Base-by-base conservation (phyloP, 2,888 invertebrate genomes). In the Ophioninae sp. region DNA sequence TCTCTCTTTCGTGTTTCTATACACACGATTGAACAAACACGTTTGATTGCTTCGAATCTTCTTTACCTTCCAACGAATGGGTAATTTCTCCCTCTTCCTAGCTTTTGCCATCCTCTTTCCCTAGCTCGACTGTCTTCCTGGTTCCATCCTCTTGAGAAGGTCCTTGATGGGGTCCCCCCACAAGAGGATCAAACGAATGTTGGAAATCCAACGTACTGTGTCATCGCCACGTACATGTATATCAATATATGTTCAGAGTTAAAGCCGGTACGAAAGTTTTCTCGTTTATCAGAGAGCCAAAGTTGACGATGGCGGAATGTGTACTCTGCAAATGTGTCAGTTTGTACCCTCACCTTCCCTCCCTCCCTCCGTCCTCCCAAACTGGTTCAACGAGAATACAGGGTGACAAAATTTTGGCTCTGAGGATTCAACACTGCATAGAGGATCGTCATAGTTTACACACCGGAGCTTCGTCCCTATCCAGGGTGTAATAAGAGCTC, bases 141-240 rank as follows among this genome's bases (percentile, higher is more conserved):
- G 13, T 17, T 17, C 50, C 0, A 17, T 17, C 17, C 50, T 17
- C 41, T 23, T 7, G 57, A 69, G 50, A 50, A 50, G 21, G 50
- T 61, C 59, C 13, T 2, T 20, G 30, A 69, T 39, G 30, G 21
- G 74, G 39, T 17, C 21, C 44, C 44, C 30, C 50, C 62, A 74
- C 62, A 62, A 74, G 21, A 41, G 62, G 70, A 77, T 78, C 77
- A 75, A 83, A 81, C 73, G 78, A 50, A 78, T 78, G 81, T 84
- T 30, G n/a, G 13, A n/a, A 17, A 68, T 37, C 37, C 50, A 41
- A 20, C 21, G 17, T 8, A 56, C n/a, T 67, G 37, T 50, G 17
- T 50, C 50, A 50, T 50, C 20, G 70, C 8, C 21, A 3, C 7
- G 30, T 62, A 62, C 20, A 44, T 62, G 37, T 57, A 17, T 65